A percentile compares a stretch with the other conserved stretches of the same genome.
These are phyloP conservation scores for Diarsia dahlii DNA, from an alignment of 2,888 invertebrate genomes.

Conservation along the genomic window DNA sequence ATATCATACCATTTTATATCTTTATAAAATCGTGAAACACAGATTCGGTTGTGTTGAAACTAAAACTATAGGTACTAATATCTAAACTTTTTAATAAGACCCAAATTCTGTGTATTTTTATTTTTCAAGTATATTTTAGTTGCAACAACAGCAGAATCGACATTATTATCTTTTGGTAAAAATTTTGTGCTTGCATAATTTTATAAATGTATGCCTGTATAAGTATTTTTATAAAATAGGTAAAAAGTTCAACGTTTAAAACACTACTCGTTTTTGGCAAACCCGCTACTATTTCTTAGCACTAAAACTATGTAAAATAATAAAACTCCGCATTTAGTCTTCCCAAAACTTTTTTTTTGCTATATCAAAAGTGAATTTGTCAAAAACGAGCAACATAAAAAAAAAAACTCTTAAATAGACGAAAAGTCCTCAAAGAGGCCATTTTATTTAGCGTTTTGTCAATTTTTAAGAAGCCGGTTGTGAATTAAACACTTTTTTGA, in stretches of 20 bases:
- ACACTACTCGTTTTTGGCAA: conserved; percentile 42
- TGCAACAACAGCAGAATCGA: not conserved
- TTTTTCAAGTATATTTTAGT: conserved; percentile 2
- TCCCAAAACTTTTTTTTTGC: not conserved
- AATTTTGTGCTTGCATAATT: not conserved
- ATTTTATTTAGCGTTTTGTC: conserved; percentile 68
- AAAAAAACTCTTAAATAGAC: conserved; percentile 40
- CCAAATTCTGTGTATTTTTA: not conserved
- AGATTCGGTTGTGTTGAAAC: not conserved
- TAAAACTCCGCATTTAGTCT: conserved; percentile 17
- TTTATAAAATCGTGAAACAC: not conserved
- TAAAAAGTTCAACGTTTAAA: conserved; percentile 26
- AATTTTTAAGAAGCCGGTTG: conserved; percentile 75
- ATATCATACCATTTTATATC: not conserved
- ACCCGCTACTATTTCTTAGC: conserved; percentile 4
- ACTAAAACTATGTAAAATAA: conserved; percentile 29
- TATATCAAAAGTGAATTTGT: conserved; percentile 23
- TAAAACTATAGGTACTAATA: not conserved
- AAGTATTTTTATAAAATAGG: not conserved
- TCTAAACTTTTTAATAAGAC: not conserved
- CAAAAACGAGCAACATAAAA: conserved; percentile 19
- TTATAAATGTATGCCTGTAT: not conserved
- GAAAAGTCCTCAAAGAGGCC: conserved; percentile 67
- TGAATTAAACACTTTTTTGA: conserved; percentile 72
- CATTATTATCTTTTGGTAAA: not conserved